These are phyloP conservation scores for Trissolcus brochymenae DNA, from an alignment of 2,888 invertebrate genomes.

Conservation along the genomic window DNA sequence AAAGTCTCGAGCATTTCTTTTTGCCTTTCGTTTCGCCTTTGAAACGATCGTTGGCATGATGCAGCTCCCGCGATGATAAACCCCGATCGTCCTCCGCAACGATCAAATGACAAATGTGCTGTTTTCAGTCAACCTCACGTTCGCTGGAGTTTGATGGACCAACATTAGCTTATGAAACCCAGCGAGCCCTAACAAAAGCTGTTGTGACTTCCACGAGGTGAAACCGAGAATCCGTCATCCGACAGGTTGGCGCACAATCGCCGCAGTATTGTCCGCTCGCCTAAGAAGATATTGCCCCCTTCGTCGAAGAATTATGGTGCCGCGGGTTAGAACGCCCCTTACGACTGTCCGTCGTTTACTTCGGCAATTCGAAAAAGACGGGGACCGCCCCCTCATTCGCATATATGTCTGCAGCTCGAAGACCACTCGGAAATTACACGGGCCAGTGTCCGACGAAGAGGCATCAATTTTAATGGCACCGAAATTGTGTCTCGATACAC, in stretches of 20 bases:
- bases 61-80: constrained; percentile 65
- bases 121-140: constrained; percentile 67
- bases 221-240: constrained; percentile 71
- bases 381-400: constrained; percentile 48
- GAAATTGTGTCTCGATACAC: constrained; percentile 57
- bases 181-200: constrained; percentile 69
- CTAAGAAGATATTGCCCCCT: constrained; percentile 68
- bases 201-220: constrained; percentile 74
- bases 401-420: constrained; percentile 44
- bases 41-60: constrained; percentile 48
- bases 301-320: constrained; percentile 60
- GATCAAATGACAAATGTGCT: constrained; percentile 71
- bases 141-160: constrained; percentile 63
- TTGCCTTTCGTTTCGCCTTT: constrained; percentile 39
- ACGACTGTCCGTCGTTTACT: constrained; percentile 55
- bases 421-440: constrained; percentile 56
- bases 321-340: constrained; percentile 56
- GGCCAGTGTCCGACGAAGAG: constrained; percentile 54
- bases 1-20: constrained; percentile 29
- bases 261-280: constrained; percentile 65
- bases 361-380: constrained; percentile 51
- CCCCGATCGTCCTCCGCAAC: constrained; percentile 53
- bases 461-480: constrained; percentile 59
- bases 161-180: constrained; percentile 66
- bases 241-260: constrained; percentile 65